These are phyloP conservation scores for Phylloscopus collybita DNA, from an alignment of 2,797 vertebrate species.

Conservation along the genomic window DNA sequence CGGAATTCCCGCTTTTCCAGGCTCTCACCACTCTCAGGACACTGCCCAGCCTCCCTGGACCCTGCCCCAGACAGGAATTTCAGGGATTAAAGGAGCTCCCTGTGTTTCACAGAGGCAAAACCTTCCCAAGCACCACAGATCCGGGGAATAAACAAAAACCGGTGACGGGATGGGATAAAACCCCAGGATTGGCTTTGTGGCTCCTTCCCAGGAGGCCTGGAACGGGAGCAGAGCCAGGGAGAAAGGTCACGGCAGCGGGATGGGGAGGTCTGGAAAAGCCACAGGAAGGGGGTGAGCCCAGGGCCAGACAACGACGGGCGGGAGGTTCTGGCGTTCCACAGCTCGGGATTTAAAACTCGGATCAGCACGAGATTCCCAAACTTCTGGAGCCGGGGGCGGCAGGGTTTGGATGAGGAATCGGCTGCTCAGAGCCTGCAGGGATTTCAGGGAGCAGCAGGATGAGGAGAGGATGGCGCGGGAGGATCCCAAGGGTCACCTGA, in stretches of 20 bases:
- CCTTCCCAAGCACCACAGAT: background rate
- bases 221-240: background rate
- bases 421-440: background rate
- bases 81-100: background rate
- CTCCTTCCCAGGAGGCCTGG: background rate
- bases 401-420: background rate
- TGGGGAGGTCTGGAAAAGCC: background rate
- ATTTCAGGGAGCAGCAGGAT: background rate
- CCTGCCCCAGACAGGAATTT: background rate
- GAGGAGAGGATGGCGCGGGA: fast-evolving
- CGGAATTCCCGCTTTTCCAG: background rate
- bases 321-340: background rate
- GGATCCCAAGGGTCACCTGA: background rate
- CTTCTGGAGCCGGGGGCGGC: fast-evolving
- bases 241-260: background rate
- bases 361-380: background rate
- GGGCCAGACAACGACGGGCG: background rate
- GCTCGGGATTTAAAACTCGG: fast-evolving
- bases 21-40: background rate
- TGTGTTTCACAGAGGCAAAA: background rate
- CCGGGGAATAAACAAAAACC: background rate
- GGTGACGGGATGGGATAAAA: background rate
- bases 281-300: background rate
- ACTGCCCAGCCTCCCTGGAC: background rate
- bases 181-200: background rate